Base-by-base conservation (phyloP, 1,140 invertebrate species). In the Nomia melanderi region DNA sequence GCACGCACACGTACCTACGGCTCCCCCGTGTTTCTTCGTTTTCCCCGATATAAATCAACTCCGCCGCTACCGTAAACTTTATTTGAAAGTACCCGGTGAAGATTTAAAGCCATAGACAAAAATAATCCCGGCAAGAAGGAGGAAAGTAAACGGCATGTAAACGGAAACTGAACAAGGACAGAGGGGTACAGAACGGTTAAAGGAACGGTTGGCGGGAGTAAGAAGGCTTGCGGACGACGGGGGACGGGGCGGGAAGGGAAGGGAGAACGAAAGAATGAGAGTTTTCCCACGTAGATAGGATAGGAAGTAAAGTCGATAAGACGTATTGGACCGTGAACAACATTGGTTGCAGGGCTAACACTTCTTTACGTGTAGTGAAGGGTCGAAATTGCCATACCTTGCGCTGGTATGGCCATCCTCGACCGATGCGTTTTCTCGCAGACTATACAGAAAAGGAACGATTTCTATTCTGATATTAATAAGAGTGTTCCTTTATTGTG, bases 21-120 rank as follows among this genome's bases (percentile, higher is more conserved):
- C 47, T 57, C 39, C 31, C 23, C 50, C 36, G 36, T 39, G 76
- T 77, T 77, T 82, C 74, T 78, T 69, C 59, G 74, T 76, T 85
- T 85, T 85, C 71, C 33, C 11, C 67, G 74, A 78, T 78, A 86
- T 86, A 86, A 86, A 86, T 86, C 85, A 86, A 86, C 85, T 85
- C 78, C 66, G 54, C 69, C 76, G 85, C 81, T 80, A 85, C 75
- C 78, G 81, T 81, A 86, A 86, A 86, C 85, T 86, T 86, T 86
- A 86, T 86, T 86, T 86, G 85, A 86, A 86, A 86, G 85, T 84
- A 86, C 78, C 84, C 29, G 78, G 27, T 33, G 67, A 86, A 86
- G 85, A 86, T 86, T 86, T 86, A 86, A 83, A 86, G 84, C 85
- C 76, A 79, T 84, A 86, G 85, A 86, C 85, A 83, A 86, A 86